Evolutionary conservation across 2,888 invertebrate genomes (phyloP).

Genomic region (Tinea trinotella): DNA sequence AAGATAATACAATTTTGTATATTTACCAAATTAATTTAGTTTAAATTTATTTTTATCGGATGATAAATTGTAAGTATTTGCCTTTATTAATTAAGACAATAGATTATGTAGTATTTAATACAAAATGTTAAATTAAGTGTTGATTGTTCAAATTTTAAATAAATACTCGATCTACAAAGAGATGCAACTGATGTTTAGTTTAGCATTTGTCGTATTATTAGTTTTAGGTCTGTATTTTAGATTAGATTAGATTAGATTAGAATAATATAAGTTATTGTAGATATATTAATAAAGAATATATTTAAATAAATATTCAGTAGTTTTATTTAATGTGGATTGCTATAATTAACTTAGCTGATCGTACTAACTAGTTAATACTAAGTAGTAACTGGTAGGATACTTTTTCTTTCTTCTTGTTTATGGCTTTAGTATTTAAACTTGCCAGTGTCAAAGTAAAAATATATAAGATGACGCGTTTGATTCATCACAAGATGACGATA

Average conservation of each 20-base stretch:
- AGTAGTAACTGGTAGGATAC: too few relatives aligned
- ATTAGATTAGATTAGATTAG: neutral
- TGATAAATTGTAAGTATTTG: neutral
- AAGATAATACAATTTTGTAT: neutral
- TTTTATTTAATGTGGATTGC: too few relatives aligned
- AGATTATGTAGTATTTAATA: conserved; percentile 10
- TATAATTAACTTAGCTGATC: too few relatives aligned
- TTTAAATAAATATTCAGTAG: conserved; percentile 7
- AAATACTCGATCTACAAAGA: conserved; percentile 9
- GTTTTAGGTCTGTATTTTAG: neutral
- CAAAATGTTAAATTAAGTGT: conserved; percentile 5
- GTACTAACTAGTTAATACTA: too few relatives aligned
- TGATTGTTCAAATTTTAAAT: conserved; percentile 9
- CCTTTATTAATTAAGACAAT: neutral
- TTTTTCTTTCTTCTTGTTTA: too few relatives aligned
- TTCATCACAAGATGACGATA: too few relatives aligned
- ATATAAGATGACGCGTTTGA: too few relatives aligned
- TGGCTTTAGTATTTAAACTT: too few relatives aligned
- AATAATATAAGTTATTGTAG: conserved; percentile 35
- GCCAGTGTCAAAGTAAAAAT: too few relatives aligned
- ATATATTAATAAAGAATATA: conserved; percentile 31
- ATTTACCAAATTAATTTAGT: conserved; percentile 6
- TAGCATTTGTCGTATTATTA: conserved; percentile 11
- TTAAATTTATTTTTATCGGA: neutral
- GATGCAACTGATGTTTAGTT: conserved; percentile 2